Conservation (phyloP, 2,888 invertebrate species). For the Leucoptera coffeella region DNA sequence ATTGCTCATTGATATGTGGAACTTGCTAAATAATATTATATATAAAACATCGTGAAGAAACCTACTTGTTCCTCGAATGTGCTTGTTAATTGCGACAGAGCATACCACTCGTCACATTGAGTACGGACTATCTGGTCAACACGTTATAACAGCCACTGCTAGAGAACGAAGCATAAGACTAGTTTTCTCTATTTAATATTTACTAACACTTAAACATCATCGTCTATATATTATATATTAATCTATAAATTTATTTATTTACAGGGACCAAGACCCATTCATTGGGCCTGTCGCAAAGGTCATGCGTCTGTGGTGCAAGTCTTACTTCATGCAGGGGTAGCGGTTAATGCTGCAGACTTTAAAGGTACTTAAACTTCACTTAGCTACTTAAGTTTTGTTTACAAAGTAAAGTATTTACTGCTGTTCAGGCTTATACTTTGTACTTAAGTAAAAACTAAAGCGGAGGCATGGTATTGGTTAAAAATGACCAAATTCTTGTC, state of each 20-base stretch:
- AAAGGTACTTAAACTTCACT: slow-evolving; percentile 59
- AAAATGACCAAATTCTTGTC: too few relatives aligned
- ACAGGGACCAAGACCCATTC: slow-evolving; percentile 79
- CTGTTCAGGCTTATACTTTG: too few relatives aligned
- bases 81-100: not conserved
- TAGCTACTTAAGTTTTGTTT: not conserved
- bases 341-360: slow-evolving; percentile 84
- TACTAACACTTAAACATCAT: not conserved
- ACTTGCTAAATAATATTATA: not conserved
- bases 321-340: slow-evolving; percentile 72
- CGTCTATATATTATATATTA: not conserved
- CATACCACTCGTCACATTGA: too few relatives aligned
- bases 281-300: slow-evolving; percentile 92
- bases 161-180: not conserved
- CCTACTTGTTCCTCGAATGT: too few relatives aligned
- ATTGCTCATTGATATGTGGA: not conserved
- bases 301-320: slow-evolving; percentile 85
- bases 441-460: too few relatives aligned
- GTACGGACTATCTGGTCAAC: too few relatives aligned
- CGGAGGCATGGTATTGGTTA: too few relatives aligned
- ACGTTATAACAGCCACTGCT: not conserved
- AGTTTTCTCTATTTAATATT: not conserved
- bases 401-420: not conserved
- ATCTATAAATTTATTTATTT: slow-evolving; percentile 4
- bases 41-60: too few relatives aligned